These are phyloP conservation scores for Tanypteryx hageni DNA, from an alignment of 2,888 invertebrate species.

Conservation along the genomic window DNA sequence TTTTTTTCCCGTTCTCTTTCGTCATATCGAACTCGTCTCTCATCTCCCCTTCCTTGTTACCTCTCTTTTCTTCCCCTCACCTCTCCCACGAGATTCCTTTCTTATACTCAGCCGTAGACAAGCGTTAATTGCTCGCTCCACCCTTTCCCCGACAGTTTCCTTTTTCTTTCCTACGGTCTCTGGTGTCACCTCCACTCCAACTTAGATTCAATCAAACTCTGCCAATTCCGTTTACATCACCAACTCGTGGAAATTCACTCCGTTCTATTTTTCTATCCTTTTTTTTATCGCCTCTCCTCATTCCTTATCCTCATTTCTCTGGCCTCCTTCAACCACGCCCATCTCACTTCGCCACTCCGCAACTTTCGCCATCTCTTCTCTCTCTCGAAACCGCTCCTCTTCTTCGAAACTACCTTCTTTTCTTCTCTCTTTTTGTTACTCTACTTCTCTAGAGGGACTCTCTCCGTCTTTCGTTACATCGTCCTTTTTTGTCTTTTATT, in stretches of 20 bases:
- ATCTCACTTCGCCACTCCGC: too few species aligned
- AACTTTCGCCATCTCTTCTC: too few species aligned
- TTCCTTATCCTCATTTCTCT: not conserved
- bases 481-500: too few species aligned
- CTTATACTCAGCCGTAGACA: not conserved
- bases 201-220: constrained; percentile 29
- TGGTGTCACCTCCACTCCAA: not conserved
- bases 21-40: not conserved
- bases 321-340: not conserved
- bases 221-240: not conserved
- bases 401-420: too few species aligned
- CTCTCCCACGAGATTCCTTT: not conserved
- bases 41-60: not conserved
- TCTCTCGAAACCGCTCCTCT: too few species aligned
- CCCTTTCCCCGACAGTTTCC: not conserved
- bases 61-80: not conserved
- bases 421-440: too few species aligned
- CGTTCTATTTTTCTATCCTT: not conserved
- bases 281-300: not conserved
- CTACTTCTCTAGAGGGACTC: too few species aligned
- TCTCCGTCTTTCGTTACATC: too few species aligned
- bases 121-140: not conserved
- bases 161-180: not conserved
- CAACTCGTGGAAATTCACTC: not conserved
- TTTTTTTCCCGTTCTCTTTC: too few species aligned